phyloP scores from a whole-genome alignment of 2,888 invertebrate species.

The Himalopsyche anomala region DNA sequence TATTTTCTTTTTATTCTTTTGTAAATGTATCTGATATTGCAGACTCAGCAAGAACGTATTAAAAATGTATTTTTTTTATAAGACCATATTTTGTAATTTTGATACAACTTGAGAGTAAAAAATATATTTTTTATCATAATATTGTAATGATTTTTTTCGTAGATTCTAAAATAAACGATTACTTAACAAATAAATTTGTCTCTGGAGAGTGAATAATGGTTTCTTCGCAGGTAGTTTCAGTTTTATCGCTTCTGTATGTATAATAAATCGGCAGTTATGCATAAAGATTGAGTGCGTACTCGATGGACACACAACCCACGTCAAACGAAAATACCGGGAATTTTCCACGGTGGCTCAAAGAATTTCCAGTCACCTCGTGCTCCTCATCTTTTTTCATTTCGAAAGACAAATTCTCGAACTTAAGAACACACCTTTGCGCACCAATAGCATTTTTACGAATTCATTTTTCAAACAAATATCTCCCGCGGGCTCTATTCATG shows the following conservation, averaged over 20 bases:
- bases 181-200: too few relatives aligned
- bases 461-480: slow-evolving; percentile 60
- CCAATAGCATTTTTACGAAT: slow-evolving; percentile 58
- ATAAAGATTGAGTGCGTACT: slow-evolving; percentile 27
- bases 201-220: too few relatives aligned
- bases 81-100: too few relatives aligned
- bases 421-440: slow-evolving; percentile 45
- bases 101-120: too few relatives aligned
- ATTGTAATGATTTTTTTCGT: too few relatives aligned
- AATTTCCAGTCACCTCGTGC: slow-evolving; percentile 27
- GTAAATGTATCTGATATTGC: too few relatives aligned
- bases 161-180: too few relatives aligned
- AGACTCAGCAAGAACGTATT: too few relatives aligned
- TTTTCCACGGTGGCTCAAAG: neutral
- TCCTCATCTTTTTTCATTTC: slow-evolving; percentile 50
- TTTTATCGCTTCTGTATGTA: neutral
- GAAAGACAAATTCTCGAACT: slow-evolving; percentile 54
- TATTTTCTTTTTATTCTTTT: too few relatives aligned
- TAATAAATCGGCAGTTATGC: slow-evolving; percentile 14
- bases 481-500: slow-evolving; percentile 56
- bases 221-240: too few relatives aligned
- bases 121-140: too few relatives aligned
- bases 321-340: slow-evolving; percentile 11
- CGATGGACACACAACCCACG: slow-evolving; percentile 2
- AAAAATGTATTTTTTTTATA: too few relatives aligned